Conservation (phyloP, 1,140 invertebrate species). For the Reticulitermes speratus region DNA sequence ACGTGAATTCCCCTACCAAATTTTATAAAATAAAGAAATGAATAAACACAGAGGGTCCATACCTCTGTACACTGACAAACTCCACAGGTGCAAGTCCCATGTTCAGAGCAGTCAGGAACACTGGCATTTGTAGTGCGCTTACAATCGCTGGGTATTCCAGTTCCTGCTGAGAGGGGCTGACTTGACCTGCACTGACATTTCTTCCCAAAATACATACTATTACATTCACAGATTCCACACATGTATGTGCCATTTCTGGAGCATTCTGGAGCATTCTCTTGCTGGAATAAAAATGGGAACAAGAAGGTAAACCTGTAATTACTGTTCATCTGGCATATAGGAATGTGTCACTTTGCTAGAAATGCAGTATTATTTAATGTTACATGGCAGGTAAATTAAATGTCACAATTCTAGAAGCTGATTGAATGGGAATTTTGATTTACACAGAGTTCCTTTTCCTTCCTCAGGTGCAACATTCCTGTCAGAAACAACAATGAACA, state of each 20-base stretch:
- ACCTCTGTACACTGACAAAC: constrained; percentile 64
- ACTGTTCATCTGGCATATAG: too few species aligned
- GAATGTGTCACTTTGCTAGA: too few species aligned
- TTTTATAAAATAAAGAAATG: too few species aligned
- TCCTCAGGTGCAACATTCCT: too few species aligned
- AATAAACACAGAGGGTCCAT: too few species aligned
- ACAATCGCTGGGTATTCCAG: background rate
- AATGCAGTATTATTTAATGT: background rate
- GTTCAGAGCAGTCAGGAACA: constrained; percentile 67
- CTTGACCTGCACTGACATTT: constrained; percentile 77
- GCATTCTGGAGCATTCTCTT: constrained; percentile 57
- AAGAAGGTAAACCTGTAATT: background rate
- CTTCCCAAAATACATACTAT: constrained; percentile 74
- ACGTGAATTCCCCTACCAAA: too few species aligned
- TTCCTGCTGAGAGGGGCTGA: background rate
- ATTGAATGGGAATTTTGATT: too few species aligned
- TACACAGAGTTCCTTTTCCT: too few species aligned
- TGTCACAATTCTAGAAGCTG: too few species aligned
- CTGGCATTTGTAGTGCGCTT: constrained; percentile 72
- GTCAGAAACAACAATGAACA: too few species aligned
- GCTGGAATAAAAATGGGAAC: constrained; percentile 36
- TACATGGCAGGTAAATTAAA: background rate
- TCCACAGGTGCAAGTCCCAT: constrained; percentile 79
- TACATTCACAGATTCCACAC: constrained; percentile 88
- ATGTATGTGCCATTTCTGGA: constrained; percentile 66